Evolutionary conservation across 2,888 invertebrate genomes (phyloP).

Genomic region (Leptopilina myrica): DNA sequence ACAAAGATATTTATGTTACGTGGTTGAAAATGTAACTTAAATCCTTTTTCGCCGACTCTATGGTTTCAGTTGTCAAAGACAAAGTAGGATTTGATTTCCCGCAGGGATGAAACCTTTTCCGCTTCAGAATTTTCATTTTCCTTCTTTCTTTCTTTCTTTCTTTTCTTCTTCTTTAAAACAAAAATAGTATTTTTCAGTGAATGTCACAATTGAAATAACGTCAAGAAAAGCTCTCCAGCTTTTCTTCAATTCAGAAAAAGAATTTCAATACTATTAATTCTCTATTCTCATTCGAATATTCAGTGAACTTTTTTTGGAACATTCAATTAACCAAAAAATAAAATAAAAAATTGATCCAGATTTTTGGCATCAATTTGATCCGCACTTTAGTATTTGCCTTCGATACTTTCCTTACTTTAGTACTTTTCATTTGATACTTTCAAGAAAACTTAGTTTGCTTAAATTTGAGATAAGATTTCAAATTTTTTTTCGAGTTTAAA

Average conservation of each 20-base stretch:
- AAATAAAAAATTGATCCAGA: too few relatives aligned
- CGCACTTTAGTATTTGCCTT: too few relatives aligned
- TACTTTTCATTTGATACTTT: too few relatives aligned
- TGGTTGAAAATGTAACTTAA: constrained; percentile 9
- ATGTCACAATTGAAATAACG: not conserved
- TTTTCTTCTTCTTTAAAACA: not conserved
- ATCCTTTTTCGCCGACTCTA: not conserved
- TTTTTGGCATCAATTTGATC: too few relatives aligned
- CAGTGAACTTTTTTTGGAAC: not conserved
- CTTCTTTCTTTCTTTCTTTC: not conserved
- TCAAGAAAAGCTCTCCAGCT: too few relatives aligned
- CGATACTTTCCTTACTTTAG: too few relatives aligned
- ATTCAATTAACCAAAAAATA: not conserved
- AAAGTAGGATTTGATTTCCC: constrained; percentile 21
- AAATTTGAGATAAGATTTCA: not conserved
- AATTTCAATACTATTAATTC: too few relatives aligned
- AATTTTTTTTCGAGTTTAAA: not conserved
- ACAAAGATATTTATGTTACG: constrained; percentile 9
- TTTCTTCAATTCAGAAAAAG: too few relatives aligned
- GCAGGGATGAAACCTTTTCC: constrained; percentile 6
- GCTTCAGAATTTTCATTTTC: not conserved
- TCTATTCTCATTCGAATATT: not conserved
- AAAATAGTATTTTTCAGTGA: not conserved
- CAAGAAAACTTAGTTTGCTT: not conserved
- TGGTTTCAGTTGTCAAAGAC: constrained; percentile 2